Conservation (phyloP, 2,797 vertebrate genomes). For the Alcedo atthis region DNA sequence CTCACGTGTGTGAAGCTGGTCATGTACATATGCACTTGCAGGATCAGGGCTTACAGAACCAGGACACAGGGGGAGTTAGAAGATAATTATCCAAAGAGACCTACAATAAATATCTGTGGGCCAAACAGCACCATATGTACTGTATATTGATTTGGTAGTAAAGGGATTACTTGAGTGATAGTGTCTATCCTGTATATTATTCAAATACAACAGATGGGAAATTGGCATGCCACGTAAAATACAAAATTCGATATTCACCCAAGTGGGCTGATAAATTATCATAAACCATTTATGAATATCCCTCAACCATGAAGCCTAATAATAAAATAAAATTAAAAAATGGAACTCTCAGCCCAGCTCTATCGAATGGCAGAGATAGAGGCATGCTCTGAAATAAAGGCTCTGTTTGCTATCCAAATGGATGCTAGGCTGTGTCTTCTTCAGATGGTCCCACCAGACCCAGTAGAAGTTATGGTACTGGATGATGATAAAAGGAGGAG, state of each 20-base stretch:
- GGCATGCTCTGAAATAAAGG: not conserved
- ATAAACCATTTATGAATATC: conserved; percentile 78
- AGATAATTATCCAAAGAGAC: conserved; percentile 60
- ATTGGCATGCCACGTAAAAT: conserved; percentile 72
- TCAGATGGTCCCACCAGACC: not conserved
- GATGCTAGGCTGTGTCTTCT: not conserved
- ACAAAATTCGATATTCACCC: conserved; percentile 75
- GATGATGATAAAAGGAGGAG: not conserved
- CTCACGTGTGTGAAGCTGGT: not conserved
- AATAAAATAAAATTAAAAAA: conserved; percentile 71
- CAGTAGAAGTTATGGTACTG: not conserved
- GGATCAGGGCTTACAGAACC: conserved; percentile 36
- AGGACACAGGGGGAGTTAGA: conserved; percentile 27
- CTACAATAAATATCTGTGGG: conserved; percentile 51
- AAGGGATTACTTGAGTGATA: conserved; percentile 66
- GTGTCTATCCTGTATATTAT: conserved; percentile 70
- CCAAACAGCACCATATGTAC: conserved; percentile 63
- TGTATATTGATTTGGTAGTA: conserved; percentile 72
- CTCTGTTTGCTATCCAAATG: not conserved
- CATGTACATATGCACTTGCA: not conserved
- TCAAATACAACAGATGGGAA: conserved; percentile 77
- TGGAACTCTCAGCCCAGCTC: conserved; percentile 10
- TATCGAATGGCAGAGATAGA: not conserved
- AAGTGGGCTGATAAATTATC: conserved; percentile 75
- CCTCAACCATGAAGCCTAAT: conserved; percentile 70